Evolutionary conservation across 1,140 invertebrate species (phyloP), one percentile per base, ranked within the genome.

Genomic region (Amyelois transitella): DNA sequence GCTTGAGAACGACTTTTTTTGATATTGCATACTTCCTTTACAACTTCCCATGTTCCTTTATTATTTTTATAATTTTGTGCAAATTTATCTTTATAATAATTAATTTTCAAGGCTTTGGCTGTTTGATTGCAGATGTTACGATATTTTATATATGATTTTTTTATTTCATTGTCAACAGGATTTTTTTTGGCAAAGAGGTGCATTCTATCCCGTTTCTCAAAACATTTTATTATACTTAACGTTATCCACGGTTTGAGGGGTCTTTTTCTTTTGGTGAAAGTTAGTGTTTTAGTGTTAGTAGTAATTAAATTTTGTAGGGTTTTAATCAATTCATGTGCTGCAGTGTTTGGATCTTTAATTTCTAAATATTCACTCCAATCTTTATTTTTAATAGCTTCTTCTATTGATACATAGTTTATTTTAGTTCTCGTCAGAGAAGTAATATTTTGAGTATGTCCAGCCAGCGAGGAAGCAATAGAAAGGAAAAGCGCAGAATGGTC

Each of bases 191-290:
- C 18, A 22, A 22, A 5, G 24, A n/a, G 1, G n/a, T 53, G 51
- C 21, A 53, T 22, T 1, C 19, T 19, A 22, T 55, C 28, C 17
- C 53, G 48, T 8, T 38, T 55, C 20, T 48, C 24, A 48, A 55
- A 49, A 43, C 44, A 55, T 43, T 49, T 55, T 12, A 55, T 12
- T 0, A 55, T 38, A 21, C 53, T 25, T 21, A n/a, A 8, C 2
- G 53, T 55, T 4, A 55, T 49, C 53, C 53, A 55, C 8, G 53
- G 53, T 49, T 55, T 55, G 1, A 55, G 10, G 2, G 53, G 53
- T n/a, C 14, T 12, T 6, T 49, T 55, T 48, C 53, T 25, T 55
- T 43, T 49, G 1, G 45, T 43, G 12, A 55, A 49, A 2, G 28
- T 47, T 18, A 48, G 12, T 12, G 22, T 49, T 6, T 7, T 21